Base-by-base conservation (phyloP, 1,140 invertebrate species). In the Bombus balteatus region DNA sequence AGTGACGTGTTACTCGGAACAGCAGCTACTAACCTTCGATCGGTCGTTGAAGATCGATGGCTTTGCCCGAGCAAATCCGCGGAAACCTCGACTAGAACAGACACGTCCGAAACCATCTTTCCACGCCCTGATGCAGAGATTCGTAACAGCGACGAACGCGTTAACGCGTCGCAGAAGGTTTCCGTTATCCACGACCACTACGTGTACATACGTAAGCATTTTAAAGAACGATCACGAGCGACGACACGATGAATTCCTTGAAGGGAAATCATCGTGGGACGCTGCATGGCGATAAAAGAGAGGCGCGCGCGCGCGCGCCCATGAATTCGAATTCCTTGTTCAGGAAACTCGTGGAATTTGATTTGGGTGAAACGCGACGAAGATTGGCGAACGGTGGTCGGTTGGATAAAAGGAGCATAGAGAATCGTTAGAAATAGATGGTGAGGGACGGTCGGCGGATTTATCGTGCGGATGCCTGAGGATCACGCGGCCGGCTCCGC, bases 381-480 rank as follows among this genome's bases (percentile, higher is more conserved):
- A 53, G 43, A 10, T 13, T 1, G 41, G 8, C 41, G 41, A 32
- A 28, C 41, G 32, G 3, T 8, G n/a, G n/a, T 53, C 47, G 25
- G 28, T n/a, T 9, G 34, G 57, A 12, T 41, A 32, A n/a, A 25
- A 43, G n/a, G 10, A 39, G 10, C 47, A 6, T 34, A 13, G 25
- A 12, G 85, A 81, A 59, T 72, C 12, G 87, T 89, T 91, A 88
- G 88, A 91, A 91, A 82, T 53, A 53, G 47, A 53, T 53, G 59
- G n/a, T 13, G 70, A n/a, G 47, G 70, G 10, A 87, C 66, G 66
- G 28, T 12, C 37, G 37, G 70, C 12, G 87, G 91, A 94, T 94
- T 89, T 94, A 94, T 94, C 93, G 94, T 90, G 72, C 88, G 94
- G 93, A 94, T 93, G 91, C 92, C 93, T 91, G 93, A 93, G 94